Percentiles rank a stretch among this genome's conserved stretches.
phyloP scores from a whole-genome alignment of 2,113 vertebrate species.

The Plotosus lineatus region DNA sequence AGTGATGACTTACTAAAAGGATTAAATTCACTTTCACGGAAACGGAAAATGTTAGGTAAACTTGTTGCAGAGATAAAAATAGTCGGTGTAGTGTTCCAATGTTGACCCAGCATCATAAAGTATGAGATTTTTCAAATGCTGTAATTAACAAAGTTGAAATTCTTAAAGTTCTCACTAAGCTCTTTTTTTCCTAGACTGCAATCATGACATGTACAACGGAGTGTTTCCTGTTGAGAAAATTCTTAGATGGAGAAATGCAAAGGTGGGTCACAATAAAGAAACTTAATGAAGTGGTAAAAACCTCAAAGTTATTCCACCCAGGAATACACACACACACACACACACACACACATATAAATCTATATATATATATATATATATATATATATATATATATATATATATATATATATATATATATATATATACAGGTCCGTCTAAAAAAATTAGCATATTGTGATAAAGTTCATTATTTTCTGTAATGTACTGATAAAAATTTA shows the following conservation, averaged over 20 bases:
- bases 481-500: no score
- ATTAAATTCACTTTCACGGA: conserved; percentile 27
- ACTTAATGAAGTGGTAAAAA: neutral
- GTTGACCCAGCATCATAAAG: neutral
- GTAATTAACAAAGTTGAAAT: neutral
- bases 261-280: conserved; percentile 31
- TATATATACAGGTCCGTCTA: no score
- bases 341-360: no score
- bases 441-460: no score
- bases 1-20: conserved; percentile 17
- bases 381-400: no score
- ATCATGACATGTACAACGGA: conserved; percentile 50
- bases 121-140: neutral
- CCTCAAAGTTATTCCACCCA: no score
- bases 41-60: conserved; percentile 44
- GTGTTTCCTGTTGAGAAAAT: conserved; percentile 56
- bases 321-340: no score
- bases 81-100: neutral
- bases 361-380: no score
- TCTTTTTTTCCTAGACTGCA: conserved; percentile 39
- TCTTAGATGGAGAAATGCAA: conserved; percentile 46
- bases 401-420: no score
- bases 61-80: neutral
- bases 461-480: no score
- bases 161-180: neutral